Conservation (phyloP, 1,140 invertebrate species). For the Ptiloglossa arizonensis region DNA sequence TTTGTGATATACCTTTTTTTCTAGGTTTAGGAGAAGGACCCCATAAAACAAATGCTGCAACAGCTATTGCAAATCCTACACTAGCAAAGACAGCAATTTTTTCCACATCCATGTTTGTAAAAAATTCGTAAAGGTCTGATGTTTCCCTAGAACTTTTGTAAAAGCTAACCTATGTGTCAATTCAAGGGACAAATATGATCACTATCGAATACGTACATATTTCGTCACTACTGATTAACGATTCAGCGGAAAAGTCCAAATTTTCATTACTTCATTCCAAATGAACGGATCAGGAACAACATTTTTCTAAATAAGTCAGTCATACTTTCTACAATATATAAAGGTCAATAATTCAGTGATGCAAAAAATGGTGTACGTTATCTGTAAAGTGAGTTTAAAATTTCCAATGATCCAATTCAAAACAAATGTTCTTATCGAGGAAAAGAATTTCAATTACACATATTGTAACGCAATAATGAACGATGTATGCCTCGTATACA, state of each 20-base stretch:
- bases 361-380: background rate
- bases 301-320: background rate
- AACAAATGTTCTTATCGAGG: background rate
- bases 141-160: slow-evolving; percentile 3
- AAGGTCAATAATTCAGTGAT: background rate
- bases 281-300: background rate
- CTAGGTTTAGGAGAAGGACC: slow-evolving; percentile 84
- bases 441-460: slow-evolving; percentile 1
- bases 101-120: slow-evolving; percentile 84
- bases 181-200: background rate
- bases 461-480: no score
- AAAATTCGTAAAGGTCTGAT: background rate
- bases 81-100: slow-evolving; percentile 87
- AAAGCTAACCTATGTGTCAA: slow-evolving; percentile 23
- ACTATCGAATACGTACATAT: background rate
- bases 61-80: slow-evolving; percentile 88
- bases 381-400: background rate
- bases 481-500: slow-evolving; percentile 4
- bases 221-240: background rate
- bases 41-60: slow-evolving; percentile 91
- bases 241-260: background rate
- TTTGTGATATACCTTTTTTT: slow-evolving; percentile 72
- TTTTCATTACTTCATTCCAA: background rate
- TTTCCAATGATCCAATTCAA: background rate
- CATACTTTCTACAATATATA: background rate